Conservation (phyloP, 2,113 vertebrate species). For the Neodontobutis hainanensis region DNA sequence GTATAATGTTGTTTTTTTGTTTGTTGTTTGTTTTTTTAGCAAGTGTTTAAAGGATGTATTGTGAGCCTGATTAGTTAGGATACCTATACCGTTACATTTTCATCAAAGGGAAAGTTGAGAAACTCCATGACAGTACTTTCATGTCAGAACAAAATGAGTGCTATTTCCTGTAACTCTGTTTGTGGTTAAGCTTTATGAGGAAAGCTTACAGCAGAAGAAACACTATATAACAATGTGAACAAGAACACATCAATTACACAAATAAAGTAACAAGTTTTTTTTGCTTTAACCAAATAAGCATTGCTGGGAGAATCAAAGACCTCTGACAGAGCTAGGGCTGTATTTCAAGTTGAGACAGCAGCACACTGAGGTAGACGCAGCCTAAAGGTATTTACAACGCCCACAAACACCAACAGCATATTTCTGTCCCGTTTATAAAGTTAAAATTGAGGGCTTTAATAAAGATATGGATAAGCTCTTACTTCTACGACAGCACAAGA, state of each 20-base stretch:
- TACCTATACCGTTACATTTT: neutral
- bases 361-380: neutral
- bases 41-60: no score
- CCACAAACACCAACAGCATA: neutral
- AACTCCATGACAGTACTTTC: neutral
- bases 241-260: no score
- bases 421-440: no score
- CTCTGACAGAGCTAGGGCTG: neutral
- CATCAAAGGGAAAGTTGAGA: conserved; percentile 12
- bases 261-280: no score
- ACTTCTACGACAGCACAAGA: neutral
- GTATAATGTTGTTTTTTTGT: no score
- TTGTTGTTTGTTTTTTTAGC: no score
- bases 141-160: conserved; percentile 43
- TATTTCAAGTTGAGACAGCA: neutral
- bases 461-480: accelerated
- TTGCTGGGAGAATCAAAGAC: neutral
- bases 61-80: no score
- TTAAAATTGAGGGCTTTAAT: no score
- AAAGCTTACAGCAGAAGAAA: conserved; percentile 3
- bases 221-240: neutral
- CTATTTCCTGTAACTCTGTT: conserved; percentile 52
- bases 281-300: no score
- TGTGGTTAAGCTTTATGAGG: conserved; percentile 18
- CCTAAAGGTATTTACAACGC: neutral